A percentile compares a stretch with the other conserved stretches of the same genome.
phyloP scores from a whole-genome alignment of 2,797 vertebrate species.

The Sebastes vulpes region DNA sequence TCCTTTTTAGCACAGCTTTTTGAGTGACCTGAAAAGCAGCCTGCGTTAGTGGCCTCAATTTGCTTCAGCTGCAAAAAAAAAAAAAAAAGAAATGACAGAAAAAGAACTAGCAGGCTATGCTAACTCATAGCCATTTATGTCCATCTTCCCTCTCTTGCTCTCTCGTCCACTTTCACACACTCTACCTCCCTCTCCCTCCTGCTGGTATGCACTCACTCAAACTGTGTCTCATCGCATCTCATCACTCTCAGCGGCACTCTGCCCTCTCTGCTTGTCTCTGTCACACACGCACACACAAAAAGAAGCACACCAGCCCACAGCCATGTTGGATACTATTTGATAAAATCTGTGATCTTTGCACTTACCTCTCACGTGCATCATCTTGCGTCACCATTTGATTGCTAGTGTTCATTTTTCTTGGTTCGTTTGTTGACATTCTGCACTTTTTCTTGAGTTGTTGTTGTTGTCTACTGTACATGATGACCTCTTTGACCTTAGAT shows the following conservation, averaged over 20 bases:
- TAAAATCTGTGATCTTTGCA: constrained; percentile 24
- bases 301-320: constrained; percentile 43
- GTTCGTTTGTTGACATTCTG: neutral
- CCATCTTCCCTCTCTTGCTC: constrained; percentile 63
- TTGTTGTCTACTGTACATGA: neutral
- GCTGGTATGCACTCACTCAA: constrained; percentile 79
- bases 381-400: neutral
- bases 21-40: constrained; percentile 79
- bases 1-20: constrained; percentile 74
- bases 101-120: constrained; percentile 46
- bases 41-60: constrained; percentile 77
- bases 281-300: constrained; percentile 42
- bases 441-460: neutral
- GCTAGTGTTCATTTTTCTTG: neutral
- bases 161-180: constrained; percentile 67
- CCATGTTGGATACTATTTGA: constrained; percentile 43
- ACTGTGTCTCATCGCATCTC: constrained; percentile 81
- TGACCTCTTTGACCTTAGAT: constrained; percentile 16
- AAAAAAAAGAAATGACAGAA: neutral
- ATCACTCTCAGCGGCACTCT: constrained; percentile 76
- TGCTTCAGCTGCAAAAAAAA: constrained; percentile 41
- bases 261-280: constrained; percentile 65
- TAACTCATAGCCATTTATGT: constrained; percentile 71
- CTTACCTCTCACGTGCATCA: neutral
- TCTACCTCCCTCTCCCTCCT: constrained; percentile 48